Base-by-base conservation (phyloP, 2,797 vertebrate species). In the Thaleichthys pacificus region DNA sequence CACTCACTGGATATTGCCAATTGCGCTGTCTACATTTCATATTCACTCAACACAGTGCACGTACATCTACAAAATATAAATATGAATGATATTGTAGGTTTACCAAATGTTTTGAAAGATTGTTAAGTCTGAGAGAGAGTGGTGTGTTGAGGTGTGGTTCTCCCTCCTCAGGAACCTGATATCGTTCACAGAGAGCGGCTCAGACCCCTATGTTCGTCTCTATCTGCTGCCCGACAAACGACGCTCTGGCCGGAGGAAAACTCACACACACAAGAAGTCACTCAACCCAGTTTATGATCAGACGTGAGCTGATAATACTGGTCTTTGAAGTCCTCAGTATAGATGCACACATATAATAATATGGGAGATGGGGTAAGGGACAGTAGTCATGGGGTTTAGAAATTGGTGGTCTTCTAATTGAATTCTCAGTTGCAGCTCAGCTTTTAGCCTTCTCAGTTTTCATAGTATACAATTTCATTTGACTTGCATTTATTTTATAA, bases 221-320 rank as follows among this genome's bases (percentile, higher is more conserved):
- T 99, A 99, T 90, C 92, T 99, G 85, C 90, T 98, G 22, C 98
- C 98, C 35, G 97, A 99, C 89, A 99, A 99, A 83, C 93, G 96
- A 47, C 88, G 97, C 64, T 98, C 97, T 0, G 97, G 97, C 70
- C 89, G 97, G 81, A 93, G 97, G 92, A 99, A 99, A 96, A 99
- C 97, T 38, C 92, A 91, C 3, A 97, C 95, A 0, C 78, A 89
- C 0, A 99, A 99, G 94, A 99, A 95, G 88, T 96, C 86, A 0
- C 90, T 97, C 47, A 97, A 97, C 85, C 98, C 98, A 0, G 79
- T 95, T 42, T 99, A 93, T 38, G 97, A 99, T 82, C 94, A 97
- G 84, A 96, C 93, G 98, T 99, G 86, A 71, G 93, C 89, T 38
- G 7, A 56, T 1, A 2, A 56, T 17, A 19, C 15, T 56, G 5